Evolutionary conservation across 2,888 invertebrate genomes (phyloP).

Genomic region (Cremastinae sp.): DNA sequence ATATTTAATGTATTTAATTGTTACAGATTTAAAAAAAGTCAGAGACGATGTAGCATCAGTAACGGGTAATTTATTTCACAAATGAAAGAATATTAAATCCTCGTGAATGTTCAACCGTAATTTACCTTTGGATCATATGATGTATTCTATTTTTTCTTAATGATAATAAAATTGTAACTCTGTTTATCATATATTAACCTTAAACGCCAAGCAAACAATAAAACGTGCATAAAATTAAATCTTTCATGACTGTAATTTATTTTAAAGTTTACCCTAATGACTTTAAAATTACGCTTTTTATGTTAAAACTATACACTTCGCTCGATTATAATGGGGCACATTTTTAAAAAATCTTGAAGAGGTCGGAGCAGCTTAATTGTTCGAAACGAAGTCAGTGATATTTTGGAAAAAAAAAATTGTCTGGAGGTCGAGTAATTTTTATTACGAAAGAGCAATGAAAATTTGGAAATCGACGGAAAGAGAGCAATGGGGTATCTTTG

Average conservation of each 20-base stretch:
- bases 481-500: neutral
- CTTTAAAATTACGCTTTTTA: constrained; percentile 1
- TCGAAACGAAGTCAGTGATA: constrained; percentile 20
- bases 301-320: neutral
- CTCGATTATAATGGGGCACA: neutral
- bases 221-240: too few species aligned
- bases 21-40: too few species aligned
- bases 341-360: constrained; percentile 22
- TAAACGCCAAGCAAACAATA: too few species aligned
- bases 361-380: constrained; percentile 41
- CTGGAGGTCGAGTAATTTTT: constrained; percentile 16
- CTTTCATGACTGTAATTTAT: too few species aligned
- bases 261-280: too few species aligned
- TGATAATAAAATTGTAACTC: neutral
- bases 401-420: constrained; percentile 29
- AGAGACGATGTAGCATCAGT: too few species aligned
- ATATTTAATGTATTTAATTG: too few species aligned
- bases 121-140: too few species aligned
- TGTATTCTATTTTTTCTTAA: too few species aligned
- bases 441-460: constrained; percentile 3
- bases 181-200: too few species aligned
- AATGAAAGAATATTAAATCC: too few species aligned
- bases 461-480: neutral
- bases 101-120: neutral
- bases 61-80: too few species aligned